Percentiles rank a stretch among this genome's conserved stretches.
Conservation (phyloP, 1,140 invertebrate genomes). For the Mylabris phalerata region DNA sequence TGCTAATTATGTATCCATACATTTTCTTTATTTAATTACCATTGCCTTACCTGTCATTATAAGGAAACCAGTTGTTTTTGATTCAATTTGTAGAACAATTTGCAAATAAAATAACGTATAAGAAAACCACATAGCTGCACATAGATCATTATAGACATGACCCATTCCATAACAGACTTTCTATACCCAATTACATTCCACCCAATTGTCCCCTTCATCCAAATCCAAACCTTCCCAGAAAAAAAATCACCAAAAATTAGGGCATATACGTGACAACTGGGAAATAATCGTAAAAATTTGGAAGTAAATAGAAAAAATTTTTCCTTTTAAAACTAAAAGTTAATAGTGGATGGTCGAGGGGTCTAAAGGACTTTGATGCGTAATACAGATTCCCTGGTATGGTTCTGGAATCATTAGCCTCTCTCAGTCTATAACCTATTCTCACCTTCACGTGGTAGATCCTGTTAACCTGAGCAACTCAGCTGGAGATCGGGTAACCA, state of each 20-base stretch:
- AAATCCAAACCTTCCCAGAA: neutral
- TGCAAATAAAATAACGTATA: conserved; percentile 85
- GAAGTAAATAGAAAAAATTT: no score
- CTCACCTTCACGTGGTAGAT: no score
- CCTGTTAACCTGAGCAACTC: no score
- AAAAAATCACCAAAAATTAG: neutral
- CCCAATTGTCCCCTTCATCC: neutral
- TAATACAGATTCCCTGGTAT: no score
- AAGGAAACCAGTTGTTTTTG: conserved; percentile 67
- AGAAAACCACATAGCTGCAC: conserved; percentile 90
- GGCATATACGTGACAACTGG: neutral
- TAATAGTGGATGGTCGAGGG: no score
- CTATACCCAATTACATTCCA: conserved; percentile 28
- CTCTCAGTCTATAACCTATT: no score
- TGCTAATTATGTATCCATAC: no score
- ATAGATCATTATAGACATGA: conserved; percentile 86
- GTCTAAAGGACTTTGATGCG: no score
- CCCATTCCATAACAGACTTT: conserved; percentile 70
- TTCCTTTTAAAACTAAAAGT: no score
- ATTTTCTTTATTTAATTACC: neutral
- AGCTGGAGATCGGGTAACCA: no score
- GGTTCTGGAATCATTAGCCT: no score
- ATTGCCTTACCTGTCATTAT: conserved; percentile 59
- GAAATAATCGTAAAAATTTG: no score
- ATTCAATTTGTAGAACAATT: conserved; percentile 64